phyloP scores from a whole-genome alignment of 2,888 invertebrate genomes.

The Microdon myrmicae region DNA sequence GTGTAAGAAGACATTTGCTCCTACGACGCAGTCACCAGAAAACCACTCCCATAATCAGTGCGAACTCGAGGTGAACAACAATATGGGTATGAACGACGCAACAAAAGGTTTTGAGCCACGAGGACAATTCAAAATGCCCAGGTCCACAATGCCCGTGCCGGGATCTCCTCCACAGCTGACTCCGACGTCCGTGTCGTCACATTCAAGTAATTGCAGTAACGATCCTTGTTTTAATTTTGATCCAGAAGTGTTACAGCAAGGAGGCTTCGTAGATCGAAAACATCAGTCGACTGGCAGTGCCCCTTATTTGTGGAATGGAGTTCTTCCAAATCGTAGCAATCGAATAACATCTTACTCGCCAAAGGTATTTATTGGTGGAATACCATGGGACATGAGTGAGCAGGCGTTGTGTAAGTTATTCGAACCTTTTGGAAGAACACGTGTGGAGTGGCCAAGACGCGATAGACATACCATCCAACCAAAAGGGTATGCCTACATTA shows the following conservation, averaged over 20 bases:
- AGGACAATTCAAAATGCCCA: slow-evolving; percentile 29
- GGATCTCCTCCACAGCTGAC: slow-evolving; percentile 7
- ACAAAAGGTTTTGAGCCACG: slow-evolving; percentile 24
- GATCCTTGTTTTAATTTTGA: slow-evolving; percentile 27
- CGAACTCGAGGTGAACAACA: slow-evolving; percentile 15
- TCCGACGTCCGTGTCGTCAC: too few species aligned
- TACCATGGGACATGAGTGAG: slow-evolving; percentile 97
- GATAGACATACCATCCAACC: slow-evolving; percentile 79
- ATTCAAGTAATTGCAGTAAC: slow-evolving; percentile 9
- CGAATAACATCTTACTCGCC: slow-evolving; percentile 84
- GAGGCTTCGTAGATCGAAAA: slow-evolving; percentile 17
- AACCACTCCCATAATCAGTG: slow-evolving; percentile 13
- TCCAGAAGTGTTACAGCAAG: slow-evolving; percentile 33
- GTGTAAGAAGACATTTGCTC: slow-evolving; percentile 24
- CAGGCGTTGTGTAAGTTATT: slow-evolving; percentile 84
- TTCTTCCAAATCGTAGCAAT: slow-evolving; percentile 78
- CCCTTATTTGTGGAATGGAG: slow-evolving; percentile 88
- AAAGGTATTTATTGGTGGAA: slow-evolving; percentile 95
- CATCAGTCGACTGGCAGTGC: slow-evolving; percentile 72
- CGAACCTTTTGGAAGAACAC: slow-evolving; percentile 86
- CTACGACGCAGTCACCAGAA: not conserved
- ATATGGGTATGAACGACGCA: slow-evolving; percentile 1
- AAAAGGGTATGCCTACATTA: slow-evolving; percentile 94
- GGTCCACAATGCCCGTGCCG: slow-evolving; percentile 11
- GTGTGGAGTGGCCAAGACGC: slow-evolving; percentile 95